Evolutionary conservation across 2,797 vertebrate species (phyloP).

Genomic region (Pogoniulus pusillus): DNA sequence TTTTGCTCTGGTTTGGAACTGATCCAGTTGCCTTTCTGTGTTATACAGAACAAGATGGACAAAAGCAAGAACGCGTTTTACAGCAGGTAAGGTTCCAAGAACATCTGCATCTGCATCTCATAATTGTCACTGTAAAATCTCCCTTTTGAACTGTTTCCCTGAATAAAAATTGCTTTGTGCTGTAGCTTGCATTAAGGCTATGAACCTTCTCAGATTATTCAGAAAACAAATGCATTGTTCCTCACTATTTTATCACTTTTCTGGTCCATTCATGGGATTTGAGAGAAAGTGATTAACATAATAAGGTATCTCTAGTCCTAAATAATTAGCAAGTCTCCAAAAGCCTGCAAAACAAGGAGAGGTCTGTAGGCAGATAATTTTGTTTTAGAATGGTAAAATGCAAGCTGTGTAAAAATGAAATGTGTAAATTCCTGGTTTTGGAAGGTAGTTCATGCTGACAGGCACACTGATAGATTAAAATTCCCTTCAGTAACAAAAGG

Average conservation of each 20-base stretch:
- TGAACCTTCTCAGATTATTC: not conserved
- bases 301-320: not conserved
- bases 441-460: not conserved
- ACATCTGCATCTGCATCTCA: not conserved
- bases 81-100: not conserved
- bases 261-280: not conserved
- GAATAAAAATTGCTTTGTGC: not conserved
- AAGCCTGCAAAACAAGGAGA: not conserved
- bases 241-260: not conserved
- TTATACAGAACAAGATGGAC: not conserved
- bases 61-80: not conserved
- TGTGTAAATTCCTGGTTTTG: not conserved
- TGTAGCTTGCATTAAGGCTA: not conserved
- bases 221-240: not conserved
- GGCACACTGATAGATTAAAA: not conserved
- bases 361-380: not conserved
- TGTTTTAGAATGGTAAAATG: not conserved
- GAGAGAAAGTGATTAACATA: not conserved
- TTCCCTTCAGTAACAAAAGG: not conserved
- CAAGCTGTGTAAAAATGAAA: not conserved
- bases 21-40: not conserved
- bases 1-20: not conserved
- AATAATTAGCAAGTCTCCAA: not conserved
- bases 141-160: not conserved
- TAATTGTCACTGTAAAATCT: not conserved